Evolutionary conservation across 2,797 vertebrate species (phyloP).

Genomic region (Tarsius wallacei): DNA sequence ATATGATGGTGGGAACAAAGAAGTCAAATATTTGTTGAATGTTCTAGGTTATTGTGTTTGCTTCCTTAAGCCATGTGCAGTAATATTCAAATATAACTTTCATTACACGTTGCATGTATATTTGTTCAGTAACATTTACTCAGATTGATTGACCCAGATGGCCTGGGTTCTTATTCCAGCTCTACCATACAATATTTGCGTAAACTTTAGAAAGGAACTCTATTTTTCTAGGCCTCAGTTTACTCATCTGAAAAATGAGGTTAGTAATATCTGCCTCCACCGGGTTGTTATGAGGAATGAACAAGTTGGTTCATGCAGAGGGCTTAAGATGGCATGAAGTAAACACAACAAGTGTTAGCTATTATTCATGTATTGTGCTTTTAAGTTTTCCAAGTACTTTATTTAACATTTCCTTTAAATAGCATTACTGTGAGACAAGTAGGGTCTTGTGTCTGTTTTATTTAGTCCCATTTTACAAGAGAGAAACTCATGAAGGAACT

Average conservation of each 20-base stretch:
- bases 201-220: slow-evolving; percentile 40
- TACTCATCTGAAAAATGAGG: slow-evolving; percentile 36
- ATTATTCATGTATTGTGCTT: slow-evolving; percentile 18
- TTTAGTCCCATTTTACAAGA: slow-evolving; percentile 54
- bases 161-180: slow-evolving; percentile 38
- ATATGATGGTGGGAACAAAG: neutral
- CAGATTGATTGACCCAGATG: slow-evolving; percentile 20
- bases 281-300: slow-evolving; percentile 45
- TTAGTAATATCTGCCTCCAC: neutral
- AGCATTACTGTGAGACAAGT: slow-evolving; percentile 28
- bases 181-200: neutral
- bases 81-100: slow-evolving; percentile 44
- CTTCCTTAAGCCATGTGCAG: slow-evolving; percentile 17
- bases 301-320: neutral
- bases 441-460: neutral
- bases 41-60: slow-evolving; percentile 35
- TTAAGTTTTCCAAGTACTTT: slow-evolving; percentile 61
- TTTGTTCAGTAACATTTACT: slow-evolving; percentile 54
- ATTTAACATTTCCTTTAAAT: slow-evolving; percentile 49
- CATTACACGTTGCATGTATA: neutral
- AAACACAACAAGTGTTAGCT: slow-evolving; percentile 33
- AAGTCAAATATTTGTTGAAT: slow-evolving; percentile 48
- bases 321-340: slow-evolving; percentile 24
- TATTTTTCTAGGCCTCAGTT: neutral
- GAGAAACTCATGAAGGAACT: slow-evolving; percentile 38